Conservation (phyloP, 2,888 invertebrate genomes). For the Spisula solida region DNA sequence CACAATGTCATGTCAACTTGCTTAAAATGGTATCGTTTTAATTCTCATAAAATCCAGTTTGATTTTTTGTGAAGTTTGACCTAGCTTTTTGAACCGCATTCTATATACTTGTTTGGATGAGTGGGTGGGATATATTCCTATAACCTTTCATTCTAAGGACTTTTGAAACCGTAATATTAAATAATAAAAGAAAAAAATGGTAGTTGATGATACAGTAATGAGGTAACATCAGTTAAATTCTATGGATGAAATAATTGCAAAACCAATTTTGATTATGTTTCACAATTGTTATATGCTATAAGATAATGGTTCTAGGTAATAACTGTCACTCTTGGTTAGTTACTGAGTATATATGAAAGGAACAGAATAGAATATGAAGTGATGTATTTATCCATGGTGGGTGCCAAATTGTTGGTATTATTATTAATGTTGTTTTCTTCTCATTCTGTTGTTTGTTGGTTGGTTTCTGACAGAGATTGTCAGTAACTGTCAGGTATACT, state of each 20-base stretch:
- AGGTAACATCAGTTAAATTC: no score
- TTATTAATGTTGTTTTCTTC: not conserved
- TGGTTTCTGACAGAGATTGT: not conserved
- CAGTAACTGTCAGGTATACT: not conserved
- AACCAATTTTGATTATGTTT: no score
- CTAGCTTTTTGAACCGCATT: not conserved
- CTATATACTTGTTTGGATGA: not conserved
- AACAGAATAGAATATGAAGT: not conserved
- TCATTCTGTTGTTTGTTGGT: not conserved
- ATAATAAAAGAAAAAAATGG: no score
- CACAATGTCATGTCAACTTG: not conserved
- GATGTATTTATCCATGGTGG: slow-evolving; percentile 1
- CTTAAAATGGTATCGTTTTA: not conserved
- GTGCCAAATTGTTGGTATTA: not conserved
- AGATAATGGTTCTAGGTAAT: not conserved
- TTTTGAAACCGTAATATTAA: no score
- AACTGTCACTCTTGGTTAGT: not conserved
- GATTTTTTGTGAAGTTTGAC: no score
- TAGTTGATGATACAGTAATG: no score
- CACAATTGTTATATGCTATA: not conserved
- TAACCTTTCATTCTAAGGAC: not conserved
- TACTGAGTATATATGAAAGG: no score
- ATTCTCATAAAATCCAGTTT: no score
- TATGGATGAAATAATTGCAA: no score
- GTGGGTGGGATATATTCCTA: not conserved